Evolutionary conservation across 2,113 vertebrate species (phyloP), one percentile per base, ranked within the genome.

Genomic region (Epinephelus moara): DNA sequence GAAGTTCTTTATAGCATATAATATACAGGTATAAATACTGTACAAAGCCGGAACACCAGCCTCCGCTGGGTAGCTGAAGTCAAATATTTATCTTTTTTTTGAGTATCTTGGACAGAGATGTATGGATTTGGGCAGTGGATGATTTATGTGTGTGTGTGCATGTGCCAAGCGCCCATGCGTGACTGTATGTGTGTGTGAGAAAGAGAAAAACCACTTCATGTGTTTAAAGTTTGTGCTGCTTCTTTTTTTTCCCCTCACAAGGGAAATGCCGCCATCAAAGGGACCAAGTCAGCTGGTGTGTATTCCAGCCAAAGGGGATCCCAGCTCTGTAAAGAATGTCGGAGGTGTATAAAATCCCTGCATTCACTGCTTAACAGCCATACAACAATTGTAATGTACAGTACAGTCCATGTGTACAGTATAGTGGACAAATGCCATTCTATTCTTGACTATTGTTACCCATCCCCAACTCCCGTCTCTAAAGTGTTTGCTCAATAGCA

Each of bases 401-500:
- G 62, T 77, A 85, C 84, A 88, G 74, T 75, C 80, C 86, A 80
- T 87, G 69, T 89, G 92, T 92, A 92, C 86, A 91, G 90, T 78
- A 67, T 83, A 88, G 75, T 75, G 92, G 85, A 92, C 85, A 88
- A 90, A 93, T 96, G 95, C 92, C 95, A 94, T 91, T 89, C 84
- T 94, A 64, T 81, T 89, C 56, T 89, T 83, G 77, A 93, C 79
- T 70, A 17, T 86, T 90, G 78, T 92, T 92, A 85, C 82, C 88
- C 80, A 53, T 85, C 86, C 84, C 88, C 84, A 84, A 42, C 84
- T 81, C 82, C 90, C 85, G 87, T 89, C 80, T 87, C 85, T 94
- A 60, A 96, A 97, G 94, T 97, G 96, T 97, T 97, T 96, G 95
- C 94, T 89, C 83, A 93, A 92, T 94, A 94, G 94, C 95, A 93